Evolutionary conservation across 1,140 invertebrate species (phyloP).

Genomic region (Stenopsyche tienmushanensis): DNA sequence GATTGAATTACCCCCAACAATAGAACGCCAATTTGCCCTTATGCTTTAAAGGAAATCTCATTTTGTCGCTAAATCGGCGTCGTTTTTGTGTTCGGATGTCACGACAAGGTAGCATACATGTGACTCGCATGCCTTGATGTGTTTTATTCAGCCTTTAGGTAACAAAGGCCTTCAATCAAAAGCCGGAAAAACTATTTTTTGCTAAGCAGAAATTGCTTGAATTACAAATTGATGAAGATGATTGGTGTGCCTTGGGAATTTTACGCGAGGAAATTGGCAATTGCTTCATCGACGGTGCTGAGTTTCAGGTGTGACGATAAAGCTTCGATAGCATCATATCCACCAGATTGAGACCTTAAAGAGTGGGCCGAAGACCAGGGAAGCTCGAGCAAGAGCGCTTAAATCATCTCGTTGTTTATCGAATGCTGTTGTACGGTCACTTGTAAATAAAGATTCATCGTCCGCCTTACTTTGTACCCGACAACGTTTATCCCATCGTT

Average conservation of each 20-base stretch:
- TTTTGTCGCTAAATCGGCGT: not conserved
- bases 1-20: conserved; percentile 39
- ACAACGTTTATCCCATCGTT: conserved; percentile 10
- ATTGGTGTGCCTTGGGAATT: too few species aligned
- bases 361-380: not conserved
- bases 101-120: too few species aligned
- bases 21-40: conserved; percentile 32
- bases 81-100: too few species aligned
- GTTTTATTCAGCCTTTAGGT: too few species aligned
- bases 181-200: too few species aligned
- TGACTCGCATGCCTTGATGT: too few species aligned
- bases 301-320: conserved; percentile 8
- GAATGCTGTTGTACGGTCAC: conserved; percentile 19
- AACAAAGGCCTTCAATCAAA: too few species aligned
- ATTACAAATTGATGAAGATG: too few species aligned
- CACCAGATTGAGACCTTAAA: not conserved
- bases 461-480: conserved; percentile 16
- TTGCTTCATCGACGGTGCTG: too few species aligned
- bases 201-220: too few species aligned
- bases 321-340: conserved; percentile 13
- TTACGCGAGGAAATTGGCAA: too few species aligned
- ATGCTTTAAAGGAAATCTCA: conserved; percentile 23
- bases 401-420: conserved; percentile 31
- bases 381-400: conserved; percentile 13
- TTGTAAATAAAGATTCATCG: conserved; percentile 32